Conservation (phyloP, 2,888 invertebrate species). For the Nomada ruficornis region DNA sequence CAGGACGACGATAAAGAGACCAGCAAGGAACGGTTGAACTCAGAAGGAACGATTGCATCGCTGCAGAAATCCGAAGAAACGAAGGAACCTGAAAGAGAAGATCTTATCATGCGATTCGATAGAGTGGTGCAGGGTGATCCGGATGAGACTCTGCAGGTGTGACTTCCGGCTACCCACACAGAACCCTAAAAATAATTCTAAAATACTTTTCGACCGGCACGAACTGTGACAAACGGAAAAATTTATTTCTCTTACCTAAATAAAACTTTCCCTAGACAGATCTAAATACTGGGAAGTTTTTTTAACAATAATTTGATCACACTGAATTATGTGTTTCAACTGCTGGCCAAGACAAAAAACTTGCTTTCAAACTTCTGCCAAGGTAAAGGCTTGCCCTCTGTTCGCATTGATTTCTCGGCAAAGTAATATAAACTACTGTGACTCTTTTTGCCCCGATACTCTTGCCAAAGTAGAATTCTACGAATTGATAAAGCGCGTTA, state of each 20-base stretch:
- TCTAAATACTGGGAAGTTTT: not conserved
- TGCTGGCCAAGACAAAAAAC: not conserved
- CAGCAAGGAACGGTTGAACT: conserved; percentile 43
- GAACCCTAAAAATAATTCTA: not conserved
- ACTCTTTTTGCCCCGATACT: not conserved
- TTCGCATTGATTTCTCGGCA: conserved; percentile 7
- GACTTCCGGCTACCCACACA: conserved; percentile 37
- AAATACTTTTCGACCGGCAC: not conserved
- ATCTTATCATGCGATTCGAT: conserved; percentile 80
- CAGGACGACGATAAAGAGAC: conserved; percentile 64
- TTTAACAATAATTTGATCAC: not conserved
- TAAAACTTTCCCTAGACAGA: not conserved
- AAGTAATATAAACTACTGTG: not conserved
- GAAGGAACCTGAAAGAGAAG: conserved; percentile 78
- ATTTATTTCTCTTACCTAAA: not conserved
- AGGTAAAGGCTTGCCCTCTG: not conserved
- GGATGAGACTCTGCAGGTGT: conserved; percentile 71
- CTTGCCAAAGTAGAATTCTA: not conserved
- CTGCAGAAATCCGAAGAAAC: conserved; percentile 66
- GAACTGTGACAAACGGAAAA: not conserved
- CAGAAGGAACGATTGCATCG: conserved; percentile 15
- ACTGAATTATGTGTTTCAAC: not conserved
- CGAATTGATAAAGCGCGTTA: not conserved
- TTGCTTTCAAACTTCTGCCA: not conserved
- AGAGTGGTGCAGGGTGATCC: conserved; percentile 75